Percentiles rank a stretch among this genome's conserved stretches.
These are phyloP conservation scores for Desmophyllum pertusum DNA, from an alignment of 92 coral and sea anemone genomes.

Conservation along the genomic window DNA sequence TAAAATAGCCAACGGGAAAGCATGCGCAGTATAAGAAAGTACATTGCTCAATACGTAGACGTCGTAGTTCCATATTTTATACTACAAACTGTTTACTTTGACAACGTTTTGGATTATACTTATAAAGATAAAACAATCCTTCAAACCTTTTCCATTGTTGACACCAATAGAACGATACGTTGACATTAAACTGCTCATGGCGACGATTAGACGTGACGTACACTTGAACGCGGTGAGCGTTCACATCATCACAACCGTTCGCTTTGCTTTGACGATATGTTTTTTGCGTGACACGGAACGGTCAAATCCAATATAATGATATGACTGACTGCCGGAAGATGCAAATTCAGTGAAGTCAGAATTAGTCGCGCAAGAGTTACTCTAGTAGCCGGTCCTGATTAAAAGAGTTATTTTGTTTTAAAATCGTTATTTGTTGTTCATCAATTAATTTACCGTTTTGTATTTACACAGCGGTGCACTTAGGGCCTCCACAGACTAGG, in stretches of 20 bases:
- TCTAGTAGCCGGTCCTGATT: neutral
- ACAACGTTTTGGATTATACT: neutral
- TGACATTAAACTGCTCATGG: slow-evolving; percentile 9
- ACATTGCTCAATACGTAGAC: no score
- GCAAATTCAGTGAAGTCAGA: neutral
- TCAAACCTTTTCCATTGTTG: slow-evolving; percentile 16
- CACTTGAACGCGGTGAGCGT: neutral
- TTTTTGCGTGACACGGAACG: slow-evolving; percentile 5
- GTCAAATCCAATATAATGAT: neutral
- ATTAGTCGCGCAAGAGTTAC: neutral
- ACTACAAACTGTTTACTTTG: neutral
- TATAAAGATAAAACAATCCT: neutral
- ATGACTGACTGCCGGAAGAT: no score
- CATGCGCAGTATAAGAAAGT: no score
- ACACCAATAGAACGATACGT: slow-evolving; percentile 7
- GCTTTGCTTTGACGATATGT: neutral
- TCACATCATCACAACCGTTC: neutral
- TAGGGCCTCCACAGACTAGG: no score
- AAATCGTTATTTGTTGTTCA: no score
- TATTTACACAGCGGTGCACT: neutral
- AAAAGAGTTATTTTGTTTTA: neutral
- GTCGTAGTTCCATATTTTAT: neutral
- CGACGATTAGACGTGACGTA: neutral
- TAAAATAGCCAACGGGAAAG: no score
- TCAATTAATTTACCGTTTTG: neutral